Evolutionary conservation across 2,888 invertebrate species (phyloP), one percentile per base, ranked within the genome.

Genomic region (Watsonalla binaria): DNA sequence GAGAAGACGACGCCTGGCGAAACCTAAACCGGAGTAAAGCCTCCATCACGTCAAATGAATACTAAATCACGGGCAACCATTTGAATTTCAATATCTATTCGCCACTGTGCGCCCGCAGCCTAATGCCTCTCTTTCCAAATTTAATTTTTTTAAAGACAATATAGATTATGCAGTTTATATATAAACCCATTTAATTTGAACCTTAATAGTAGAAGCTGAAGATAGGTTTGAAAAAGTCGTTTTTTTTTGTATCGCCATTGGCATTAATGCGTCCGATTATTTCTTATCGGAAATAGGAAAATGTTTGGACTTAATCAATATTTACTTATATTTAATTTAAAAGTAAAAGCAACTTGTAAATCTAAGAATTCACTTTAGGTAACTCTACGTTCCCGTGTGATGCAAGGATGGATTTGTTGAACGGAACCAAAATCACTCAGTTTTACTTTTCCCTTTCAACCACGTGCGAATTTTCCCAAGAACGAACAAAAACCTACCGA

Each of bases 31-130:
- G 84, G 75, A 79, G 84, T 78, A 84, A 87, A 86, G 89, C 90
- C 86, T 87, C 87, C 86, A 85, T 86, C 88, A 84, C 89, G 83
- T 86, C 90, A 89, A 89, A 90, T 89, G 90, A 90, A 90, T 90
- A 90, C 90, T 87, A 86, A 90, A 90, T 89, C 90, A 86, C 79
- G 83, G 76, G 68, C 70, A 82, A 78, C 86, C 80, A 87, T 89
- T 90, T 87, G 87, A 89, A 87, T 88, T 89, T 90, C 90, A 90
- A 90, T 90, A 88, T 89, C 86, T 84, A 82, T 74, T 74, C 72
- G 66, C 69, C 65, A 70, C 42, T 11, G 42, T 68, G 68, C 68
- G 66, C 62, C 65, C 61, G 65, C 67, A 63, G 62, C 70, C 71
- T 79, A 78, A 81, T 78, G 72, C 68, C 62, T 73, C 65, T 69